A percentile compares a stretch with the other conserved stretches of the same genome.
phyloP scores from a whole-genome alignment of 1,140 invertebrate genomes.

The Aphaenogaster rudis region DNA sequence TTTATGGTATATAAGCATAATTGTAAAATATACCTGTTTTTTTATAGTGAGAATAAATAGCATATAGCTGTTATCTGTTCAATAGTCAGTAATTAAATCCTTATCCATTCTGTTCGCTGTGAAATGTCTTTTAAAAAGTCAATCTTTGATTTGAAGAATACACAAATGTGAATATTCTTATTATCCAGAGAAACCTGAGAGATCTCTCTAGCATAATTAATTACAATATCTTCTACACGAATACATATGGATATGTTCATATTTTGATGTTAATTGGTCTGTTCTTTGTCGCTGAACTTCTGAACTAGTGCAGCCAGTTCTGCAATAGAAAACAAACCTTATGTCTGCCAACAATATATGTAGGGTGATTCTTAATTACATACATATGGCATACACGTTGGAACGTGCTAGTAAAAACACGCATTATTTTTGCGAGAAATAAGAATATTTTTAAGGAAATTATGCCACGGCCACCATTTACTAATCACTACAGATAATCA shows the following conservation, averaged over 20 bases:
- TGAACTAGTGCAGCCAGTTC: too few relatives aligned
- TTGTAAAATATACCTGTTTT: slow-evolving; percentile 65
- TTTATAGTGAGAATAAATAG: slow-evolving; percentile 65
- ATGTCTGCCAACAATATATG: background rate
- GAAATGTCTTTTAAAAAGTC: background rate
- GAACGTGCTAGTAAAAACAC: background rate
- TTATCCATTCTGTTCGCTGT: background rate
- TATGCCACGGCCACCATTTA: background rate
- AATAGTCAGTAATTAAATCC: background rate
- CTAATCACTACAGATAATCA: background rate
- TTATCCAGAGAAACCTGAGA: background rate
- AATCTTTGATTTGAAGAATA: background rate
- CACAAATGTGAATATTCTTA: background rate
- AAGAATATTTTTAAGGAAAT: background rate
- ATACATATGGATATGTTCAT: background rate
- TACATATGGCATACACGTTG: background rate
- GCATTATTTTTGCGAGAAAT: background rate
- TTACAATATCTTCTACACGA: background rate
- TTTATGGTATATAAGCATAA: slow-evolving; percentile 27
- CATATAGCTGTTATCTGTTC: slow-evolving; percentile 32
- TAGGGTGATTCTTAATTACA: background rate
- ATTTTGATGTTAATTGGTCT: too few relatives aligned
- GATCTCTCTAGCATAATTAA: background rate
- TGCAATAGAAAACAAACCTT: too few relatives aligned
- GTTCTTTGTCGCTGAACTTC: too few relatives aligned